These are phyloP conservation scores for Zosterops japonicus DNA, from an alignment of 2,113 vertebrate genomes.

Conservation along the genomic window DNA sequence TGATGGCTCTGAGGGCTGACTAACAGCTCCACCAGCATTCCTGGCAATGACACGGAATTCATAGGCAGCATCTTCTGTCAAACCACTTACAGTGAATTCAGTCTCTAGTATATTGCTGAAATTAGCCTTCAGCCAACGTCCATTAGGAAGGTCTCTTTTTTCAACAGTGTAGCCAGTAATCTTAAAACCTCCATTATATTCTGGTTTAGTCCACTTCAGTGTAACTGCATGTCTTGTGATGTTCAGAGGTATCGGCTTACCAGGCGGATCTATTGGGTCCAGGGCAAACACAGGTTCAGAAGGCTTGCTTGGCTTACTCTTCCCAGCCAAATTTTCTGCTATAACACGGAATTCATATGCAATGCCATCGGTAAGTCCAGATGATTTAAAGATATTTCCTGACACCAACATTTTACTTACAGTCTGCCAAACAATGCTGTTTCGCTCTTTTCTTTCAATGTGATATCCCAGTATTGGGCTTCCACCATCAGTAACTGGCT, in stretches of 20 bases:
- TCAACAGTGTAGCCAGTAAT: constrained; percentile 96
- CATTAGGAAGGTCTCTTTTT: constrained; percentile 91
- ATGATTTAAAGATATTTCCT: constrained; percentile 93
- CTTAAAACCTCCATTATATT: constrained; percentile 97
- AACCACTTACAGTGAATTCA: constrained; percentile 92
- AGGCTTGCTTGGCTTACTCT: constrained; percentile 94
- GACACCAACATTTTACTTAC: constrained; percentile 88
- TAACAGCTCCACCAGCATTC: constrained; percentile 92
- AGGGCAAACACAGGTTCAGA: constrained; percentile 91
- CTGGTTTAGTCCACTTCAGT: constrained; percentile 93
- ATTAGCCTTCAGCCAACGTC: constrained; percentile 95
- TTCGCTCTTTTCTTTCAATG: constrained; percentile 95
- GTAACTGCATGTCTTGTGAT: constrained; percentile 91
- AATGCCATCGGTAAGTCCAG: constrained; percentile 89
- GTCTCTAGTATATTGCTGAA: constrained; percentile 97
- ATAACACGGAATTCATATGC: constrained; percentile 96
- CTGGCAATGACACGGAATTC: constrained; percentile 94
- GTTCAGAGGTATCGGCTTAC: constrained; percentile 87
- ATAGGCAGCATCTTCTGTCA: constrained; percentile 91
- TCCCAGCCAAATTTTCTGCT: constrained; percentile 95
- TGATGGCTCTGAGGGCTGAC: constrained; percentile 91
- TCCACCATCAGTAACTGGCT: constrained; percentile 94
- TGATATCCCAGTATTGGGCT: constrained; percentile 95
- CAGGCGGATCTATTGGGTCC: constrained; percentile 95
- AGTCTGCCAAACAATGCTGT: constrained; percentile 91